Conservation (phyloP, 2,797 vertebrate genomes). For the Dendrocincla tyrannina region DNA sequence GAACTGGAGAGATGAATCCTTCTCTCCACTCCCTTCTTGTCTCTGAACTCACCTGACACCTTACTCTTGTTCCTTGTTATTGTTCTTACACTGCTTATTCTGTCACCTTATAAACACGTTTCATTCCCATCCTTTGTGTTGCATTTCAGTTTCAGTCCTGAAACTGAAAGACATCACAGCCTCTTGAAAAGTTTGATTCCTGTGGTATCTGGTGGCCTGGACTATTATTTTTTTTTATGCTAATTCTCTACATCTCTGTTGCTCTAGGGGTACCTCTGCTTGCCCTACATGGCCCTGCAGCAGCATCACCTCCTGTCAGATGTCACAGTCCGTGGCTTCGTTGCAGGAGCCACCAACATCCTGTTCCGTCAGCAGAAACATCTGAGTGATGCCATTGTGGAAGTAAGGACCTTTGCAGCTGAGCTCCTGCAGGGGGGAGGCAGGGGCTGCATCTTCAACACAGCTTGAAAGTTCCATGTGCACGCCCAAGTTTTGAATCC, state of each 20-base stretch:
- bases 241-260: background rate
- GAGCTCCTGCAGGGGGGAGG: background rate
- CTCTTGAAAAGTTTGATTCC: background rate
- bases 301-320: conserved; percentile 97
- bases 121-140: background rate
- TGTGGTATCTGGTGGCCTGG: background rate
- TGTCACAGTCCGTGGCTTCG: conserved; percentile 90
- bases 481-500: background rate
- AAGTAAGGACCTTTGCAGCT: conserved; percentile 72
- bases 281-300: conserved; percentile 98
- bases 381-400: conserved; percentile 92
- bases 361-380: conserved; percentile 97
- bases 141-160: background rate
- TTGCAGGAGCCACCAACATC: conserved; percentile 96
- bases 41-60: background rate
- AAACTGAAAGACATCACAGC: background rate
- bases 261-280: conserved; percentile 91
- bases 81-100: background rate
- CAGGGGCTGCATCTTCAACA: background rate
- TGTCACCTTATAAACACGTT: background rate
- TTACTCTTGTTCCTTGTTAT: background rate
- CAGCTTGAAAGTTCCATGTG: background rate
- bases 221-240: background rate
- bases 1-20: background rate
- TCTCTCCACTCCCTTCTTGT: background rate